Base-by-base conservation (phyloP, 2,888 invertebrate species). In the Dusona sp. region DNA sequence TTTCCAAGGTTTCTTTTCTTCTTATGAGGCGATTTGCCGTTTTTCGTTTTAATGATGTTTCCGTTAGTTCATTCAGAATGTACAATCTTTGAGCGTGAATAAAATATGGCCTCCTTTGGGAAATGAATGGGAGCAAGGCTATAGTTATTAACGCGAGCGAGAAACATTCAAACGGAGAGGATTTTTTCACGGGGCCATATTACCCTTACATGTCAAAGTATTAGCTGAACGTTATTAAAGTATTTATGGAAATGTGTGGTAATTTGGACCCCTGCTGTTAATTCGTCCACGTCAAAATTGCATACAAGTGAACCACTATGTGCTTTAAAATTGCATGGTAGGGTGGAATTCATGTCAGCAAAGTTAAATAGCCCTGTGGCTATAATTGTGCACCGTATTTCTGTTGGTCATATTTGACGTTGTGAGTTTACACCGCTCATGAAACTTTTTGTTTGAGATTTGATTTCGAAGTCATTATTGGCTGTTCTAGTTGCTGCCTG, bases 361-460 rank as follows among this genome's bases (percentile, higher is more conserved):
- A 61, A 61, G 57, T 61, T 61, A 61, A 61, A 61, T 61, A 61
- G 57, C 57, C 57, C 29, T 61, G 13, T 11, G 57, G 57, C 57
- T 25, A 61, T 61, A 29, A 61, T 61, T 29, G 57, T 61, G 57
- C 29, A 61, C 29, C 57, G 57, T 29, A 61, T 61, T 25, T 29
- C 57, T 16, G 13, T 13, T 29, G 29, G 29, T 29, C 29, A 22
- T 61, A 61, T 25, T 61, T 29, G 57, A 25, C 57, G 13, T 42
- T 13, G 42, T 8, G 25, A 13, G 57, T 61, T 61, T 61, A 61
- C 57, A 29, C 13, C 11, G 16, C 57, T 29, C 16, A 61, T 61
- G 25, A 25, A 29, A 13, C 2, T 61, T 61, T 61, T 61, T 61
- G 13, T 61, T 61, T 61, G 57, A 11, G 4, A 61, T 61, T 61